Conservation (phyloP, 1,140 invertebrate genomes). For the Pentalonia nigronervosa region DNA sequence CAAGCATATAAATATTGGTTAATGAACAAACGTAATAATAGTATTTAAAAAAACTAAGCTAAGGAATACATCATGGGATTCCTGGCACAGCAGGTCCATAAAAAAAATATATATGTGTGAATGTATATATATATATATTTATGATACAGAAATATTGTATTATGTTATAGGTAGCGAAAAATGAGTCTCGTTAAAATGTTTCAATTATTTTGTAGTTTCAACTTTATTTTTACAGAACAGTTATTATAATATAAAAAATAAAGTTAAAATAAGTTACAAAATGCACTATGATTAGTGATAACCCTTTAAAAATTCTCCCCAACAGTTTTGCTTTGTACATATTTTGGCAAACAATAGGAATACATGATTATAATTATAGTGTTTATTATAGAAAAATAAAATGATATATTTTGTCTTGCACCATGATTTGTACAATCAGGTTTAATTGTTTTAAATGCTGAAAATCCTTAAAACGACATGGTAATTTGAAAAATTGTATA, state of each 20-base stretch:
- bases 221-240: slow-evolving; percentile 55
- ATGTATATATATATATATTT: slow-evolving; percentile 35
- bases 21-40: slow-evolving; percentile 57
- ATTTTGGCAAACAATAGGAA: slow-evolving; percentile 57
- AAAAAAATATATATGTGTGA: slow-evolving; percentile 39
- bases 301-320: slow-evolving; percentile 53
- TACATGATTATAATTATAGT: slow-evolving; percentile 56
- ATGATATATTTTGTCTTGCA: slow-evolving; percentile 54
- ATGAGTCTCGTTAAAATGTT: slow-evolving; percentile 47
- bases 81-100: slow-evolving; percentile 47
- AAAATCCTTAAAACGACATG: slow-evolving; percentile 55
- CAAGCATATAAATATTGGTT: slow-evolving; percentile 58
- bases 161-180: slow-evolving; percentile 28
- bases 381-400: slow-evolving; percentile 56
- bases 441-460: slow-evolving; percentile 58
- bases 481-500: slow-evolving; percentile 58
- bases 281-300: slow-evolving; percentile 57
- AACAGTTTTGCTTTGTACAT: slow-evolving; percentile 53
- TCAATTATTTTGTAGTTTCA: slow-evolving; percentile 45
- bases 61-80: slow-evolving; percentile 53
- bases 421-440: slow-evolving; percentile 55
- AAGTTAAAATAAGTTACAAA: slow-evolving; percentile 58
- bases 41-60: slow-evolving; percentile 55
- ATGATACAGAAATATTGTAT: slow-evolving; percentile 50
- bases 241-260: slow-evolving; percentile 50